phyloP scores from a whole-genome alignment of 2,888 invertebrate species.

The Perithous albicinctus region DNA sequence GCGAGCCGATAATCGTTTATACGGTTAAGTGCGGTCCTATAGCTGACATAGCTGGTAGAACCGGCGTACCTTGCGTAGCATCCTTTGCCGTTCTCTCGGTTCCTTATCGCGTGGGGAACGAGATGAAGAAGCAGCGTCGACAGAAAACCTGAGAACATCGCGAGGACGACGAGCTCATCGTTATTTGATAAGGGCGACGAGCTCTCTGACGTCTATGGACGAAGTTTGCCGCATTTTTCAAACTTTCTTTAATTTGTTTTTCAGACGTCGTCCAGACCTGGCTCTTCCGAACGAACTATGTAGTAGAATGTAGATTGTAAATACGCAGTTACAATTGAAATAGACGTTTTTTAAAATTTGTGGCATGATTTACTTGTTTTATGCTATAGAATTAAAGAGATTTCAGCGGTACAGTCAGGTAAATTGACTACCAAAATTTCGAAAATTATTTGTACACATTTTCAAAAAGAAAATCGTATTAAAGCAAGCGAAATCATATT shows the following conservation, averaged over 20 bases:
- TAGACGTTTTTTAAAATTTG: not conserved
- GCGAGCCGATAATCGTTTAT: conserved; percentile 67
- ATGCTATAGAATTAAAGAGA: not conserved
- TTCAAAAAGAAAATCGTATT: too few relatives aligned
- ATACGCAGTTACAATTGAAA: not conserved
- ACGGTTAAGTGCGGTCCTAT: conserved; percentile 59
- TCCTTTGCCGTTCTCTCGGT: conserved; percentile 13
- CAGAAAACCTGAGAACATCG: conserved; percentile 46
- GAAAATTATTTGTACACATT: too few relatives aligned
- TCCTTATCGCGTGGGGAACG: conserved; percentile 53
- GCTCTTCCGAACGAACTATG: not conserved
- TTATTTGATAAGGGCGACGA: conserved; percentile 51
- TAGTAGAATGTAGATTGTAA: conserved; percentile 24
- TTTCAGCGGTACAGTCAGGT: too few relatives aligned
- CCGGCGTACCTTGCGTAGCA: conserved; percentile 13
- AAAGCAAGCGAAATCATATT: too few relatives aligned
- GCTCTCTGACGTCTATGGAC: not conserved
- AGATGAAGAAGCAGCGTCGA: conserved; percentile 48
- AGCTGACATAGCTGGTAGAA: conserved; percentile 18
- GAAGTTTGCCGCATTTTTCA: conserved; percentile 35
- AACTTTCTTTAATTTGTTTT: conserved; percentile 6
- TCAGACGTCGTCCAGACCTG: not conserved
- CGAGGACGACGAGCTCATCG: conserved; percentile 17
- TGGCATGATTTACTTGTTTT: not conserved
- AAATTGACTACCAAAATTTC: too few relatives aligned